Conservation (phyloP, 2,888 invertebrate species). For the Mesopsocus fuscifrons region DNA sequence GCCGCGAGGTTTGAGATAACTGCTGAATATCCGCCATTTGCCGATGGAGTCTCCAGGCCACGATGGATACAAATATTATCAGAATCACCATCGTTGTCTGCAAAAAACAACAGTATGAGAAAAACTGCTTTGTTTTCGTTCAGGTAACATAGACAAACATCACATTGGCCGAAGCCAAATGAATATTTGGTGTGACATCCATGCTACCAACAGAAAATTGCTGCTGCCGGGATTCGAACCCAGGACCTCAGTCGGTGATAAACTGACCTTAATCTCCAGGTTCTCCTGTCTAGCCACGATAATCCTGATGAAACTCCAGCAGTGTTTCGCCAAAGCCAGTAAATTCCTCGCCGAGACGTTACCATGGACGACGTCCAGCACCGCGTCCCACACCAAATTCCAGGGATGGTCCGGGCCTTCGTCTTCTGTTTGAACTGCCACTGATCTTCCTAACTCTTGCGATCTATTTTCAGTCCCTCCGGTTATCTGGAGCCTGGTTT, state of each 20-base stretch:
- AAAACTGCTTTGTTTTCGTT: too few species aligned
- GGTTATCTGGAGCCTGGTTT: conserved; percentile 23
- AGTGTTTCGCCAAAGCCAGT: conserved; percentile 19
- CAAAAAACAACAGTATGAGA: too few species aligned
- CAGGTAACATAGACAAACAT: too few species aligned
- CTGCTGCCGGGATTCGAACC: too few species aligned
- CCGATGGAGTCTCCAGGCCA: conserved; percentile 57
- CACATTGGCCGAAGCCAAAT: too few species aligned
- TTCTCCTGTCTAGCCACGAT: conserved; percentile 43
- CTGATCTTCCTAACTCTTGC: conserved; percentile 17
- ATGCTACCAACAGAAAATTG: too few species aligned
- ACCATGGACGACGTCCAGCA: conserved; percentile 9
- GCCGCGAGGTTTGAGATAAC: conserved; percentile 21
- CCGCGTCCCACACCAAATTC: conserved; percentile 7
- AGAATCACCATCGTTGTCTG: conserved; percentile 38
- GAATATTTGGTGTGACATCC: too few species aligned
- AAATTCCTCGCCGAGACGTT: conserved; percentile 12
- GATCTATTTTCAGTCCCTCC: conserved; percentile 22
- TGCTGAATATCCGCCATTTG: conserved; percentile 35
- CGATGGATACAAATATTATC: conserved; percentile 43
- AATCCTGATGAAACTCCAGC: conserved; percentile 17
- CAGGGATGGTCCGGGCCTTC: conserved; percentile 14
- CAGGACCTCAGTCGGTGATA: too few species aligned
- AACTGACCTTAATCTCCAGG: conserved; percentile 41
- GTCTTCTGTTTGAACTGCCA: conserved; percentile 15